These are phyloP conservation scores for Puffinus mauretanicus DNA, from an alignment of 2,113 vertebrate genomes.

Conservation along the genomic window DNA sequence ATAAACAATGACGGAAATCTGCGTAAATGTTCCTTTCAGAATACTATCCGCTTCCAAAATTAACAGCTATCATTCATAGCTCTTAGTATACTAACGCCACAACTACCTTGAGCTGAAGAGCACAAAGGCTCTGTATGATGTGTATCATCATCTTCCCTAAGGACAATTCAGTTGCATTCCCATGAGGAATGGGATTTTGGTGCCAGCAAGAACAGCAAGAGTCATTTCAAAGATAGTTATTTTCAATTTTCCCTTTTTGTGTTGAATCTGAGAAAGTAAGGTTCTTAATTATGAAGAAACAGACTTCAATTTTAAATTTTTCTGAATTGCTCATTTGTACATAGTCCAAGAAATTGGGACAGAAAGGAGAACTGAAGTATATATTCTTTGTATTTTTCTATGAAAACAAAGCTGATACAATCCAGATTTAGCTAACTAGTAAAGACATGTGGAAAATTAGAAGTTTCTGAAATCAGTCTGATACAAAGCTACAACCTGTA, in stretches of 20 bases:
- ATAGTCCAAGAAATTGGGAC: not conserved
- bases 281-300: not conserved
- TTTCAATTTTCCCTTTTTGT: not conserved
- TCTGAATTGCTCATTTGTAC: not conserved
- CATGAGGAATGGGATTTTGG: not conserved
- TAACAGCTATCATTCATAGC: not conserved
- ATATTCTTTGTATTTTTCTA: not conserved
- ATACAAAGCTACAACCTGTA: not conserved
- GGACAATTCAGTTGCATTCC: not conserved
- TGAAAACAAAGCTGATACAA: not conserved
- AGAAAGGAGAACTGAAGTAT: not conserved
- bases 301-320: not conserved
- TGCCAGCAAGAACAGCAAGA: not conserved
- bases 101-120: not conserved
- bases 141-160: not conserved
- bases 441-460: not conserved
- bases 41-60: not conserved
- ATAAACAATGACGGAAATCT: not conserved
- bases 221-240: not conserved
- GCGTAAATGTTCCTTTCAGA: not conserved
- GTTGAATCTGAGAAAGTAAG: not conserved
- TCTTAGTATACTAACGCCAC: not conserved
- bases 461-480: not conserved
- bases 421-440: not conserved
- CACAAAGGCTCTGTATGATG: not conserved